These are phyloP conservation scores for Otocyon megalotis DNA, from an alignment of 2,113 vertebrate species.

Conservation along the genomic window DNA sequence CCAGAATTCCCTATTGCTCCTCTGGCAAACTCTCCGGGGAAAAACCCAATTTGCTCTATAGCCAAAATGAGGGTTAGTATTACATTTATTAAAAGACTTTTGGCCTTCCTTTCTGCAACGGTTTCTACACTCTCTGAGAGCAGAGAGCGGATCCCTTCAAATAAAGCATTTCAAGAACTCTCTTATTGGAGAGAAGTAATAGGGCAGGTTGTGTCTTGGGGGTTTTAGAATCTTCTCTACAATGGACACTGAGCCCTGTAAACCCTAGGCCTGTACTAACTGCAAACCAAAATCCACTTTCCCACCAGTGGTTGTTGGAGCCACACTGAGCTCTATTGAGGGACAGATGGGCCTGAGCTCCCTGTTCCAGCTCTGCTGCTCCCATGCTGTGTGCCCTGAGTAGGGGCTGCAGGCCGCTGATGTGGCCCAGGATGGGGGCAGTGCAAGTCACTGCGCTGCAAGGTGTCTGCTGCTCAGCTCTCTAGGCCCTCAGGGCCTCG, in stretches of 20 bases:
- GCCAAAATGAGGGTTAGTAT: background rate
- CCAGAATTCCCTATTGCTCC: background rate
- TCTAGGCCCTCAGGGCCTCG: background rate
- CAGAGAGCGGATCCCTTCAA: background rate
- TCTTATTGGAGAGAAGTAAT: background rate
- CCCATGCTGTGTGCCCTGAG: background rate
- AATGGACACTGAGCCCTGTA: background rate
- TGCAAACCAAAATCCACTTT: background rate
- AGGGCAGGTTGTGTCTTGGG: background rate
- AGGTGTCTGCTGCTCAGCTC: background rate
- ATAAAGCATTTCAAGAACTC: background rate
- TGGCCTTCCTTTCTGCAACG: background rate
- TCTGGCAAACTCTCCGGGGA: background rate
- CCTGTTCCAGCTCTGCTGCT: rapidly evolving
- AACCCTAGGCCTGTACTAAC: background rate
- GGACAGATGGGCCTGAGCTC: background rate
- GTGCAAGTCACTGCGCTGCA: background rate
- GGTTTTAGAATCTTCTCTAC: no score
- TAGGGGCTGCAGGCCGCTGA: background rate
- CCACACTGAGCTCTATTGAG: rapidly evolving
- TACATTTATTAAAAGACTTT: background rate
- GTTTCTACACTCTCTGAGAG: background rate
- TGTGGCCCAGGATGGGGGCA: background rate
- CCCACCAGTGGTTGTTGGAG: background rate
- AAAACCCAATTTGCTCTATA: background rate